A percentile compares a stretch with the other conserved stretches of the same genome.
Conservation (phyloP, 1,140 invertebrate species). For the Bombus cullumanus region DNA sequence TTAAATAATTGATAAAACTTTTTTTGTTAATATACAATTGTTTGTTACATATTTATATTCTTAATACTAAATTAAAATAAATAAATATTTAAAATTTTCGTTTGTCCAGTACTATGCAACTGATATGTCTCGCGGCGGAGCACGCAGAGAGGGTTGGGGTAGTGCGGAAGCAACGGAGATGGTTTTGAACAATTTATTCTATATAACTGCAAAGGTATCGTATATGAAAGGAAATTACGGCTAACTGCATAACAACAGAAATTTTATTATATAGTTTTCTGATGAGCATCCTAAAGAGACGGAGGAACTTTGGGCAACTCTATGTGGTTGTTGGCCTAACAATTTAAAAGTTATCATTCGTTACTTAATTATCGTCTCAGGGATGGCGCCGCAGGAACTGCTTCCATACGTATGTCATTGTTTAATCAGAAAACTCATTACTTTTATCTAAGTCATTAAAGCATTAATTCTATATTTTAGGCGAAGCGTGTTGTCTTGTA, state of each 20-base stretch:
- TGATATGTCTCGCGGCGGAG: constrained; percentile 86
- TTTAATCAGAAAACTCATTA: background rate
- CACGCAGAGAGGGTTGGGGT: constrained; percentile 95
- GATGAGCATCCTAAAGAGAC: constrained; percentile 97
- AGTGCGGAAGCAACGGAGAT: constrained; percentile 99
- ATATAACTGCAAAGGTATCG: constrained; percentile 96
- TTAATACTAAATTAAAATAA: background rate
- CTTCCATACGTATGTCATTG: constrained; percentile 90
- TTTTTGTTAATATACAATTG: background rate
- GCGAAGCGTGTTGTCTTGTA: constrained; percentile 97
- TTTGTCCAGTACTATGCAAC: constrained; percentile 87
- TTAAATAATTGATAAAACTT: background rate
- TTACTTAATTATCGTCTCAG: constrained; percentile 98
- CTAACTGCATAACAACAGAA: background rate
- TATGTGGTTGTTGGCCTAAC: constrained; percentile 97
- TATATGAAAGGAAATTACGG: background rate
- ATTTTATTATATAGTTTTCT: constrained; percentile 88
- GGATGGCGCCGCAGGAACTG: constrained; percentile 96
- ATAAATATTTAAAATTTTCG: background rate
- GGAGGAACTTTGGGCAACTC: constrained; percentile 96
- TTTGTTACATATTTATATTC: background rate
- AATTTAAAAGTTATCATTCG: constrained; percentile 98
- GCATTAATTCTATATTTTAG: constrained; percentile 81
- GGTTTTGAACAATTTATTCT: constrained; percentile 99
- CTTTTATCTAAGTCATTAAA: background rate